These are phyloP conservation scores for Megaceryle alcyon DNA, from an alignment of 2,797 vertebrate species.

Conservation along the genomic window DNA sequence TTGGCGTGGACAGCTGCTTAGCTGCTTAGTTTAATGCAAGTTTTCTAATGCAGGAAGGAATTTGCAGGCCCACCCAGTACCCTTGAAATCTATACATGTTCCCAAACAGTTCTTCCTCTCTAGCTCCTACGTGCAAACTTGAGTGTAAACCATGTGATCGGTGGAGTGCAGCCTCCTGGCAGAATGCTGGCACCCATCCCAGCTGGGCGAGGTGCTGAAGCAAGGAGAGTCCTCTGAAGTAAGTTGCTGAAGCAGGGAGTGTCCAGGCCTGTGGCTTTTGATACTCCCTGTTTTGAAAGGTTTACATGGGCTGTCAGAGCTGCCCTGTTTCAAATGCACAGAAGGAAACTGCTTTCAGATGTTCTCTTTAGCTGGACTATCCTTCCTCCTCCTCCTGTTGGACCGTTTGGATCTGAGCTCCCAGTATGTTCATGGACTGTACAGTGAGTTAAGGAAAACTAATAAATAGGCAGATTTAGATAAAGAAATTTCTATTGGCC, in stretches of 20 bases:
- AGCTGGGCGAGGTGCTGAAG: constrained; percentile 56
- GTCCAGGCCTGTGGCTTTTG: constrained; percentile 31
- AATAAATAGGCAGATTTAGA: background rate
- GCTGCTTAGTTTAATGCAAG: constrained; percentile 53
- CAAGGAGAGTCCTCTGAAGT: constrained; percentile 62
- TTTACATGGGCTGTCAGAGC: constrained; percentile 19
- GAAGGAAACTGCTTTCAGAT: constrained; percentile 24
- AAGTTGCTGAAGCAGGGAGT: constrained; percentile 40
- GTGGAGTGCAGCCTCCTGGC: background rate
- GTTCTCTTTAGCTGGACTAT: background rate
- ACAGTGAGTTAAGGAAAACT: background rate
- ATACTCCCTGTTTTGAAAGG: constrained; percentile 51
- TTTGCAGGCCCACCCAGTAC: constrained; percentile 68
- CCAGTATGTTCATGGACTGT: background rate
- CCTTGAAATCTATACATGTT: constrained; percentile 75
- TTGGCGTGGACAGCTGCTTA: constrained; percentile 73
- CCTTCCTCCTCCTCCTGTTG: background rate
- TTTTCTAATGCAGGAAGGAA: constrained; percentile 70
- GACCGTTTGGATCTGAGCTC: background rate
- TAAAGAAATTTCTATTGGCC: background rate
- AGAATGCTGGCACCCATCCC: constrained; percentile 43
- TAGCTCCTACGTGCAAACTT: constrained; percentile 74
- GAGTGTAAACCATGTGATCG: constrained; percentile 66
- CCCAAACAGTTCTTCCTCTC: constrained; percentile 60
- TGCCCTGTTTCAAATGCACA: background rate